These are phyloP conservation scores for Henricia sp. DNA, from an alignment of 53 echinoderm and acorn worm species.

Conservation along the genomic window DNA sequence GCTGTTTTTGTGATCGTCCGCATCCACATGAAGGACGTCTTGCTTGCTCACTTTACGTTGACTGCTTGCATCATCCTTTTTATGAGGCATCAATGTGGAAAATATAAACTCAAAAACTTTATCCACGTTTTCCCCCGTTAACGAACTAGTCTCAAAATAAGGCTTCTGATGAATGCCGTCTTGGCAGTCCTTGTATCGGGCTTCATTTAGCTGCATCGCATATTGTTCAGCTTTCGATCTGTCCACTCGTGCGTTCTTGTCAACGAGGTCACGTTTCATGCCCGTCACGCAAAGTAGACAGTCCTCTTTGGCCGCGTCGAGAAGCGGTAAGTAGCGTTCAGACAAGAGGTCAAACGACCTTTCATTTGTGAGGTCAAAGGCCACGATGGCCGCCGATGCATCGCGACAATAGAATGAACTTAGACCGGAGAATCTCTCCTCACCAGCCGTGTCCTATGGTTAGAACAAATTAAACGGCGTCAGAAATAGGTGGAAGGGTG, in stretches of 20 bases:
- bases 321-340: constrained; percentile 89
- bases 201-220: constrained; percentile 71
- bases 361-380: constrained; percentile 85
- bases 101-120: constrained; percentile 95
- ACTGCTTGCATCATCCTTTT: neutral
- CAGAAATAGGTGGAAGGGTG: too few relatives aligned
- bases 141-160: constrained; percentile 95
- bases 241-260: constrained; percentile 33
- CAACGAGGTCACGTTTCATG: constrained; percentile 86
- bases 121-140: constrained; percentile 81
- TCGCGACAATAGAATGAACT: constrained; percentile 98
- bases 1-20: neutral
- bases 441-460: constrained; percentile 92
- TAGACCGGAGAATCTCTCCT: constrained; percentile 94
- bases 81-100: constrained; percentile 61
- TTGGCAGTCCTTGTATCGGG: constrained; percentile 53
- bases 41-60: constrained; percentile 22
- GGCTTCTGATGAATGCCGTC: constrained; percentile 41
- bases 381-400: constrained; percentile 96
- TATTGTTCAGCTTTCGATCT: constrained; percentile 76
- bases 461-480: too few relatives aligned
- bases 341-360: constrained; percentile 84
- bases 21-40: constrained; percentile 8
- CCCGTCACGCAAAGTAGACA: constrained; percentile 85
- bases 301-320: constrained; percentile 92